Evolutionary conservation across 2,797 vertebrate genomes (phyloP).

Genomic region (Gambusia yucatana): DNA sequence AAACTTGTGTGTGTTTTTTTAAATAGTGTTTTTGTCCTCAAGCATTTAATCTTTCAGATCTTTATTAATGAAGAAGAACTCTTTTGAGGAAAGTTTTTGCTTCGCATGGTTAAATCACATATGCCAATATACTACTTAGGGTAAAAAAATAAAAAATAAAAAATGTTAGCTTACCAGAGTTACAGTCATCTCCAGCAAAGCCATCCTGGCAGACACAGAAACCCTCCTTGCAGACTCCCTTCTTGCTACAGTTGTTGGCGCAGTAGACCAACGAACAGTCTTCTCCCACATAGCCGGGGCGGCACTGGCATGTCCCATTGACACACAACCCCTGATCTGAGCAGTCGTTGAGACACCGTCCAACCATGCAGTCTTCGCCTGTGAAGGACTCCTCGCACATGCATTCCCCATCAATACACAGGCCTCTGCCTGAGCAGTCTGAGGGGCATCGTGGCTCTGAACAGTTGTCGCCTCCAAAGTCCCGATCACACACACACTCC

Average conservation of each 20-base stretch:
- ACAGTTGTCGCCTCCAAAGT: constrained; percentile 93
- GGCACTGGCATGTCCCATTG: constrained; percentile 92
- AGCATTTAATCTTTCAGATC: background rate
- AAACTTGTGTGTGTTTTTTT: background rate
- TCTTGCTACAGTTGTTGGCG: constrained; percentile 90
- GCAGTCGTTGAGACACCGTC: constrained; percentile 92
- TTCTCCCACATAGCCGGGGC: constrained; percentile 88
- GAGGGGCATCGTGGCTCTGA: constrained; percentile 89
- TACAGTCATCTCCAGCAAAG: constrained; percentile 92
- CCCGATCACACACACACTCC: constrained; percentile 92
- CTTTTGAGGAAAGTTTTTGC: constrained; percentile 8
- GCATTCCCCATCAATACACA: constrained; percentile 94
- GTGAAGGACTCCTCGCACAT: constrained; percentile 92
- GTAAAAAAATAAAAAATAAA: constrained; percentile 26
- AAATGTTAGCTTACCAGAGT: constrained; percentile 84
- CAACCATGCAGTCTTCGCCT: constrained; percentile 89
- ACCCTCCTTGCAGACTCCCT: constrained; percentile 89
- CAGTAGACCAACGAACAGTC: constrained; percentile 91
- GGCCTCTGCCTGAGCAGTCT: constrained; percentile 90
- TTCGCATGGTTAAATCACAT: constrained; percentile 20
- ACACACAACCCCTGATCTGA: constrained; percentile 88
- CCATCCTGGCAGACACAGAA: constrained; percentile 92
- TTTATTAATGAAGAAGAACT: constrained; percentile 11
- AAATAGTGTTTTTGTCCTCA: background rate
- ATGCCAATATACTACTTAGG: constrained; percentile 31